Base-by-base conservation (phyloP, 2,797 vertebrate genomes). In the Gallinago solitaria region DNA sequence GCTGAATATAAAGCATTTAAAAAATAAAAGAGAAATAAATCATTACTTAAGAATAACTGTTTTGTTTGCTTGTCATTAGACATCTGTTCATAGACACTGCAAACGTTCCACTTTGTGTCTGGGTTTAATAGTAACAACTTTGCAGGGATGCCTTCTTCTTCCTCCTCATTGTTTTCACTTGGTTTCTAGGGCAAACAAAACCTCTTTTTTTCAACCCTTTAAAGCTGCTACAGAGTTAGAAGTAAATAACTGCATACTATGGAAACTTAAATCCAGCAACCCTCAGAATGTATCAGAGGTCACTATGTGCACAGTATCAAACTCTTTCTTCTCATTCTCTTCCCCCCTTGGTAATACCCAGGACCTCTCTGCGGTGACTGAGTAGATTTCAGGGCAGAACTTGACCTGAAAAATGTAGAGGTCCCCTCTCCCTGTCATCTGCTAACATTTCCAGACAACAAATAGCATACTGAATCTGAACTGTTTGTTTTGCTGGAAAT, bases 401-500 rank as follows among this genome's bases (percentile, higher is more conserved):
- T 51, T 68, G 63, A 70, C 74, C 63, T 89, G 51, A 53, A 82
- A 88, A 65, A 92, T 19, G 21, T 63, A 30, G 57, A 82, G 12
- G 14, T 83, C 21, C 76, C 13, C 16, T 56, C 32, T 87, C 56
- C 16, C 35, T 48, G 56, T 95, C 88, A 83, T 83, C 90, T 89
- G 86, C 75, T 94, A 74, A 87, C 77, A 68, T 57, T 90, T 93
- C 60, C 87, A 95, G 74, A 64, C 45, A 89, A 89, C 74, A 82
- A 76, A 59, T 13, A 75, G 37, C 3, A 11, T n/a, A 50, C 39
- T 45, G 70, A 90, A 69, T 79, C 51, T 0, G 0, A 87, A 51
- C 63, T 48, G 61, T 76, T 94, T 89, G 79, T 85, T 89, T 96
- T 76, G 74, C 92, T 90, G 86, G 86, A 64, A 95, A 75, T 93